Evolutionary conservation across 2,888 invertebrate genomes (phyloP).

Genomic region (Scaptomyza polygonia): DNA sequence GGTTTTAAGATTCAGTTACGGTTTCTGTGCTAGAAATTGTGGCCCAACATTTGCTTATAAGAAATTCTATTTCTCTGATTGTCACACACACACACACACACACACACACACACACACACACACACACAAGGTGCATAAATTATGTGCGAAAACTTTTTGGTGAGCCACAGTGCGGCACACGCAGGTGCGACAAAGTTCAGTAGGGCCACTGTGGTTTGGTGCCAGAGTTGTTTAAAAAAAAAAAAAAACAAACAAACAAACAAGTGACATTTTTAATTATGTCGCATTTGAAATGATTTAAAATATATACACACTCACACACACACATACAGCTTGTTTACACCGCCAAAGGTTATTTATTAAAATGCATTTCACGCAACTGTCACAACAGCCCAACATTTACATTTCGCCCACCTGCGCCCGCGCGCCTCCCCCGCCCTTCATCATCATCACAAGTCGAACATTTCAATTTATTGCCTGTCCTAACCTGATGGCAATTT

Average conservation of each 20-base stretch:
- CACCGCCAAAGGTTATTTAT: conserved; percentile 51
- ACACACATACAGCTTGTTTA: conserved; percentile 26
- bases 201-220: conserved; percentile 1
- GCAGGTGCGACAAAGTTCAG: conserved; percentile 52
- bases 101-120: conserved; percentile 6
- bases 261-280: conserved; percentile 70
- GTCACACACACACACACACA: conserved; percentile 42
- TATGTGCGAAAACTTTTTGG: conserved; percentile 59
- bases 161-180: conserved; percentile 34
- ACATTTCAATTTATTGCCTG: conserved; percentile 65
- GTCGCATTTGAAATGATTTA: conserved; percentile 58
- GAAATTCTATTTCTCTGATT: conserved; percentile 68
- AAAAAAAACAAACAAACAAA: too few relatives aligned
- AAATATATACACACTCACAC: conserved; percentile 4
- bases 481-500: conserved; percentile 70
- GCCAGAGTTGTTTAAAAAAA: conserved; percentile 5
- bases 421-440: background rate
- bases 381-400: conserved; percentile 20
- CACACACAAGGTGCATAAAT: conserved; percentile 46
- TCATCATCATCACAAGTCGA: conserved; percentile 31
- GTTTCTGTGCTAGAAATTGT: background rate
- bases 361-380: conserved; percentile 52
- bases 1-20: conserved; percentile 3
- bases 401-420: background rate
- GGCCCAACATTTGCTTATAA: too few relatives aligned